Evolutionary conservation across 2,113 vertebrate species (phyloP), one percentile per base, ranked within the genome.

Genomic region (Rallus limicola): DNA sequence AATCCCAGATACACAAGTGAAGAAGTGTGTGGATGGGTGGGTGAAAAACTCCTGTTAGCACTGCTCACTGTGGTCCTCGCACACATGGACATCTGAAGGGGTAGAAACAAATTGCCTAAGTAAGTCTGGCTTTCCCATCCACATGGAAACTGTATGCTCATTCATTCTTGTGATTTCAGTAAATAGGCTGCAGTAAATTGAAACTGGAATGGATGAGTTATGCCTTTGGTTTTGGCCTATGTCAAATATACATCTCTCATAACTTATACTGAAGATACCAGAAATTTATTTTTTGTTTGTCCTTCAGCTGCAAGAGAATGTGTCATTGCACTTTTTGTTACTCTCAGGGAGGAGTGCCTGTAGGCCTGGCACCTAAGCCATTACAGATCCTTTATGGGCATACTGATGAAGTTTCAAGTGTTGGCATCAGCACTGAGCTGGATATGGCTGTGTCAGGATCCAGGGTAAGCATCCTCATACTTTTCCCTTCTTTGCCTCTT

Each of bases 401-500:
- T 97, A 99, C 98, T 1, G 98, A 99, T 11, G 99, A 99, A 95
- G 98, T 99, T 82, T 92, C 99, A 1, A 99, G 99, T 71, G 99
- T 99, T 64, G 98, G 97, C 75, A 99, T 99, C 97, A 99, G 99
- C 97, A 99, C 99, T 16, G 99, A 99, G 94, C 97, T 99, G 91
- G 99, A 99, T 94, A 99, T 99, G 99, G 99, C 99, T 11, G 98
- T 99, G 29, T 99, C 99, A 60, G 99, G 99, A 94, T 99, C 99
- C 65, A 97, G 98, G 98, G 99, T 99, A 98, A 97, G 97, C 70
- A 18, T 83, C 31, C 52, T 68, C 17, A 21, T 94, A 36, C 69
- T 82, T 91, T 55, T 44, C 13, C 4, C 8, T 70, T 69, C 63
- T 77, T 71, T 81, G 16, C 14, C 3, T 69, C 13, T 58, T 88